phyloP scores from a whole-genome alignment of 1,140 invertebrate species.

The Zaprionus lachaisei region DNA sequence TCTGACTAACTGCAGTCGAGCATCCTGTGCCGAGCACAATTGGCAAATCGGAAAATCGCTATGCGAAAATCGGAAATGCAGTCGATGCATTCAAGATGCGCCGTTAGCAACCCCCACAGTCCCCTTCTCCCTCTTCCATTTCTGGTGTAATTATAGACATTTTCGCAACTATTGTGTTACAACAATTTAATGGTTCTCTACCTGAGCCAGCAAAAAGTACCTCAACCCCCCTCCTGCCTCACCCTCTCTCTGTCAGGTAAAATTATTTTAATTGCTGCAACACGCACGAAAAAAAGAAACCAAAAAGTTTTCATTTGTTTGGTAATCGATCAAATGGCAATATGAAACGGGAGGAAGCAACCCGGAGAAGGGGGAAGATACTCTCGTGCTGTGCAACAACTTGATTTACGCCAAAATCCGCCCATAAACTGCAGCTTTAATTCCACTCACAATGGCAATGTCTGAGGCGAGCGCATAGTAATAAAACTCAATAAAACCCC shows the following conservation, averaged over 20 bases:
- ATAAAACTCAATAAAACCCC: conserved; percentile 4
- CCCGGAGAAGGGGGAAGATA: background rate
- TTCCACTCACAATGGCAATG: background rate
- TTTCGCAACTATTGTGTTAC: conserved; percentile 77
- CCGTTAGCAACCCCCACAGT: conserved; percentile 38
- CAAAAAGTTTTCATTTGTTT: conserved; percentile 5
- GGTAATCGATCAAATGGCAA: conserved; percentile 17
- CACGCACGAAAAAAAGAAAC: background rate
- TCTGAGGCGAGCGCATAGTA: background rate
- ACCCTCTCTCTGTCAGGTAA: background rate
- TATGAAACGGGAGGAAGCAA: background rate
- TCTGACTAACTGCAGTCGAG: conserved; percentile 5
- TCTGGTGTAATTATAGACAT: conserved; percentile 71
- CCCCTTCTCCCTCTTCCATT: conserved; percentile 36
- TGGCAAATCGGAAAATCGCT: conserved; percentile 42
- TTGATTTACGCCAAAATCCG: conserved; percentile 9
- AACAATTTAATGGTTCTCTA: conserved; percentile 71
- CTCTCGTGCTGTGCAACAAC: background rate
- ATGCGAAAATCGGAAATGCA: conserved; percentile 64
- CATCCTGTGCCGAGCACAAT: conserved; percentile 46
- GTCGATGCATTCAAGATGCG: conserved; percentile 59
- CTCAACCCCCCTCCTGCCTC: no score
- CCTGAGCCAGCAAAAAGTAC: conserved; percentile 53
- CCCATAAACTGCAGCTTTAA: conserved; percentile 9
- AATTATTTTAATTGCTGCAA: conserved; percentile 52